These are phyloP conservation scores for Platysternon megacephalum DNA, from an alignment of 2,113 vertebrate genomes.

Conservation along the genomic window DNA sequence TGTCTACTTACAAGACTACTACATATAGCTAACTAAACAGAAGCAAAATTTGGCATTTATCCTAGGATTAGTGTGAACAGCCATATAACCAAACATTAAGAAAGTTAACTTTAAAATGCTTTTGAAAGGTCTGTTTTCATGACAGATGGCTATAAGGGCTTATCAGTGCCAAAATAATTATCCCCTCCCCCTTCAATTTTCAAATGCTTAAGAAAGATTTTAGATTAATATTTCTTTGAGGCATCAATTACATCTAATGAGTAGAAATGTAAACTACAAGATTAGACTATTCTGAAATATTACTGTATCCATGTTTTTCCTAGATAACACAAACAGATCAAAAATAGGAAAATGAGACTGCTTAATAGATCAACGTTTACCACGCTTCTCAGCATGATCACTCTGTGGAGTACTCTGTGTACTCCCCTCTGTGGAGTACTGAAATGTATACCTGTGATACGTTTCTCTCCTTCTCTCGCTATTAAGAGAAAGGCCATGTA, in stretches of 20 bases:
- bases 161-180: slow-evolving; percentile 62
- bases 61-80: slow-evolving; percentile 68
- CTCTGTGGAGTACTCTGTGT: too few relatives aligned
- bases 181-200: slow-evolving; percentile 60
- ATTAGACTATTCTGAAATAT: background rate
- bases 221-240: slow-evolving; percentile 41
- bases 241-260: background rate
- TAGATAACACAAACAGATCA: slow-evolving; percentile 24
- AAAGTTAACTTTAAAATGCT: slow-evolving; percentile 72
- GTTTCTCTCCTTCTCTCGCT: background rate
- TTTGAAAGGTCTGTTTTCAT: slow-evolving; percentile 73
- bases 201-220: slow-evolving; percentile 26
- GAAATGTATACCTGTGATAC: background rate
- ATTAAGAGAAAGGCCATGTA: background rate
- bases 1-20: slow-evolving; percentile 63
- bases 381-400: background rate
- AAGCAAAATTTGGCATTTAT: slow-evolving; percentile 64
- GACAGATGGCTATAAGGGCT: slow-evolving; percentile 71
- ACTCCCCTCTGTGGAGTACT: background rate
- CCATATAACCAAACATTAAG: slow-evolving; percentile 67
- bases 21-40: slow-evolving; percentile 51
- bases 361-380: background rate
- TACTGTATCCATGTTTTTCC: background rate
- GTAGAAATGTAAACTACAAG: slow-evolving; percentile 11
- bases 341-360: background rate